Conservation (phyloP, 2,797 vertebrate species). For the Zenarchopterus dispar region DNA sequence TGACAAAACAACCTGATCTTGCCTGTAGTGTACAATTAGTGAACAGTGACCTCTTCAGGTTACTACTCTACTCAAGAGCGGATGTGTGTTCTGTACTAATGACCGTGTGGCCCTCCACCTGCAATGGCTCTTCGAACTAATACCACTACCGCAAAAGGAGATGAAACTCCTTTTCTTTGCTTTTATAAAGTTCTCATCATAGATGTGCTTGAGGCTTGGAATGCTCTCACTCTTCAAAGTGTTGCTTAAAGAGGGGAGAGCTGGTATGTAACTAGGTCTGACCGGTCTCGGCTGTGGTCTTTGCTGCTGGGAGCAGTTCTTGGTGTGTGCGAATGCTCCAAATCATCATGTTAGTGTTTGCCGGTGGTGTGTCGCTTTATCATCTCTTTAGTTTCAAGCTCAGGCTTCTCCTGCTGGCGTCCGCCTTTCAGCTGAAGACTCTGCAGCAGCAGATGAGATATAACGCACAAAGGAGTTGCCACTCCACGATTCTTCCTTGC, state of each 20-base stretch:
- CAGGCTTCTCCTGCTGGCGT: conserved; percentile 17
- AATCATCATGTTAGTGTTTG: conserved; percentile 27
- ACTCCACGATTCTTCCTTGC: conserved; percentile 5
- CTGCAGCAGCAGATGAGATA: conserved; percentile 21
- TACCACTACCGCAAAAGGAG: conserved; percentile 39
- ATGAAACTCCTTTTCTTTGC: conserved; percentile 45
- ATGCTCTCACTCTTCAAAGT: conserved; percentile 45
- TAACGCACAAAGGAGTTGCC: conserved; percentile 3
- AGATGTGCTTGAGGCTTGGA: conserved; percentile 29
- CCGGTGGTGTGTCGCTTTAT: conserved; percentile 27
- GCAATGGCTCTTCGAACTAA: conserved; percentile 54
- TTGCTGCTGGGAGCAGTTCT: conserved; percentile 20
- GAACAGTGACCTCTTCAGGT: conserved; percentile 62
- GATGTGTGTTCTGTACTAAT: conserved; percentile 53
- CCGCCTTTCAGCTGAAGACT: conserved; percentile 16
- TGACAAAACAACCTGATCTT: conserved; percentile 55
- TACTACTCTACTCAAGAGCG: conserved; percentile 42
- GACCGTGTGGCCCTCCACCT: conserved; percentile 46
- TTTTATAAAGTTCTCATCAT: conserved; percentile 47
- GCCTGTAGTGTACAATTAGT: conserved; percentile 63
- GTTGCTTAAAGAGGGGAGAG: conserved; percentile 40
- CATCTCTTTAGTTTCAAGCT: conserved; percentile 27
- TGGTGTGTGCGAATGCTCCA: conserved; percentile 13
- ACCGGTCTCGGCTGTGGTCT: conserved; percentile 36
- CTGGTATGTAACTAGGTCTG: conserved; percentile 35